phyloP scores from a whole-genome alignment of 2,888 invertebrate species.

The Tortrix viridana region DNA sequence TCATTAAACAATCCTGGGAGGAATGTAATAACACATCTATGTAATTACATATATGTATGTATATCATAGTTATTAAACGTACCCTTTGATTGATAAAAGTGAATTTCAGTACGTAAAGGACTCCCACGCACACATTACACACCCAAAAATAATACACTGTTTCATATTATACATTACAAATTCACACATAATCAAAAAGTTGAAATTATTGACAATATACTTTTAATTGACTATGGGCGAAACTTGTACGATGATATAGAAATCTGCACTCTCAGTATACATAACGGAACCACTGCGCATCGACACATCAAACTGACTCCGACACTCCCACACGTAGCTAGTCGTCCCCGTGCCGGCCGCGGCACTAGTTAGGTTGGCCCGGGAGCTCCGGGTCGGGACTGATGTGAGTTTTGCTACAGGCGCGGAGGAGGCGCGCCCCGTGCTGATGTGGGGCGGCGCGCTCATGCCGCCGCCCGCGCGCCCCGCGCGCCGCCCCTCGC shows the following conservation, averaged over 20 bases:
- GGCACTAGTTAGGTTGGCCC: constrained; percentile 6
- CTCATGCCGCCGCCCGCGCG: constrained; percentile 89
- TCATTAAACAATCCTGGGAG: no score
- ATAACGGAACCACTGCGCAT: constrained; percentile 32
- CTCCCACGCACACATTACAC: constrained; percentile 2
- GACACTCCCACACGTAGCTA: constrained; percentile 33
- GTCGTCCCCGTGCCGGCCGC: constrained; percentile 13
- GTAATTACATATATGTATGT: no score
- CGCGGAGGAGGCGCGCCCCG: constrained; percentile 62
- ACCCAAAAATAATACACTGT: constrained; percentile 25
- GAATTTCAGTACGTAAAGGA: constrained; percentile 13
- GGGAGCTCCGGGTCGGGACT: background rate
- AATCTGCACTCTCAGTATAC: constrained; percentile 22
- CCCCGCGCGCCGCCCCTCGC: constrained; percentile 86
- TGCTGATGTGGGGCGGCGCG: constrained; percentile 73
- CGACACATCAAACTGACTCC: constrained; percentile 32
- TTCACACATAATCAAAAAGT: constrained; percentile 32
- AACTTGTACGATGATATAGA: constrained; percentile 9
- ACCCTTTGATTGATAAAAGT: no score
- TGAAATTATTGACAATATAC: constrained; percentile 16
- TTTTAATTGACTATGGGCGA: constrained; percentile 27
- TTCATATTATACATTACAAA: constrained; percentile 29
- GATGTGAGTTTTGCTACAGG: constrained; percentile 46
- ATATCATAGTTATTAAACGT: no score
- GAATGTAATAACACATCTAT: no score